Evolutionary conservation across 2,888 invertebrate species (phyloP), one percentile per base, ranked within the genome.

Genomic region (Megamerina dolium): DNA sequence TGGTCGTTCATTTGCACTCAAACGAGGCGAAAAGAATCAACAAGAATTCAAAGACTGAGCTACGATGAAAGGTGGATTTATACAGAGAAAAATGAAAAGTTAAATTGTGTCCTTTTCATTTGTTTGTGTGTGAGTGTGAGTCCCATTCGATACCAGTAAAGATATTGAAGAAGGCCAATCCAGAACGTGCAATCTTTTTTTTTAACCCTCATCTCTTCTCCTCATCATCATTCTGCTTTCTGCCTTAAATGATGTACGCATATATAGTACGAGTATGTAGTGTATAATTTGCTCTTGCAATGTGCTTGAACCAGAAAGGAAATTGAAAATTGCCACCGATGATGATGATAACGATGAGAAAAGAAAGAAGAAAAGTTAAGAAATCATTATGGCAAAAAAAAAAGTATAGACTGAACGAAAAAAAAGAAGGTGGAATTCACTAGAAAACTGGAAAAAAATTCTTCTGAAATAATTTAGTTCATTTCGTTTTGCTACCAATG

Each of bases 301-400:
- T 65, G 66, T 65, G 65, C 67, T 65, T 65, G 60, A 66, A n/a
- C 65, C 66, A 64, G 60, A 65, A 66, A 66, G 65, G 65, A 65
- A 66, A 65, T 65, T 65, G 65, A 64, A 65, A 66, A 66, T 65
- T 65, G 64, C 60, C 63, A 51, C 58, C 57, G 49, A 50, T 49
- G 48, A 46, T 34, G 21, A 27, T 30, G 39, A 37, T 38, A 36
- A 9, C 21, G 2, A 18, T n/a, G 37, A 17, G 19, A 35, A 36
- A 13, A 19, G 35, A 16, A 41, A 30, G 34, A 37, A 43, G 49
- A 52, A 47, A 49, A 53, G 49, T 50, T 45, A 35, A 50, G 50
- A 48, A 43, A 57, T 63, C 58, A 61, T 64, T 63, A 62, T 59
- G 57, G 53, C 55, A 58, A 55, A 54, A 42, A 52, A 47, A 33